Evolutionary conservation across 2,113 vertebrate species (phyloP), one percentile per base, ranked within the genome.

Genomic region (Amphiprion ocellaris): DNA sequence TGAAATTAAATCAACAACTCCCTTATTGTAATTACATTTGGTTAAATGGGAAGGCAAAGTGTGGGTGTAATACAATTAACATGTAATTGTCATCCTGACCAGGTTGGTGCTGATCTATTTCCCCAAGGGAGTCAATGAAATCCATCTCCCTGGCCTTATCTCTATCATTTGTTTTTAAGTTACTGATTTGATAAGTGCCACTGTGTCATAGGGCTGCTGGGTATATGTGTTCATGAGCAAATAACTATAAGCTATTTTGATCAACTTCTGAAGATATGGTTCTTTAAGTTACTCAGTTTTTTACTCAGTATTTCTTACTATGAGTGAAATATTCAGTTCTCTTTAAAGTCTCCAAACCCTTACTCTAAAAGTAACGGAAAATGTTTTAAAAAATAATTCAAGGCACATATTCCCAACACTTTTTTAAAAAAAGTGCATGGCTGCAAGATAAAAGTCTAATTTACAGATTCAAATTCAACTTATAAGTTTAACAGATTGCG

Each of bases 1-100:
- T 94, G 93, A 95, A 95, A 95, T 94, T 90, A 89, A 92, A 94
- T 91, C 92, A 93, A 92, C 88, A 92, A 90, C 89, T 89, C 87
- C 80, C 85, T 82, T 81, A 85, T 90, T 92, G 89, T 94, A 95
- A 94, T 94, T 93, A 93, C 85, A 93, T 90, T 93, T 90, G 82
- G 88, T 89, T 92, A 89, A 92, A 93, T 89, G 82, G 83, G 87
- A 91, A 92, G 83, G 93, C 90, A 94, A 92, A 80, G 80, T 87
- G 92, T 91, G 89, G 90, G 90, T 85, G 91, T 93, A 90, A 93
- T 90, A 87, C 87, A 92, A 94, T 95, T 94, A 94, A 88, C 80
- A 81, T 62, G 80, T 89, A 91, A 93, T 92, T 93, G 89, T 89
- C 89, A 89, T 87, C 83, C 72, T 83, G 85, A 90, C 86, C 90